Conservation (phyloP, 2,797 vertebrate genomes). For the Sebastes diaconus region DNA sequence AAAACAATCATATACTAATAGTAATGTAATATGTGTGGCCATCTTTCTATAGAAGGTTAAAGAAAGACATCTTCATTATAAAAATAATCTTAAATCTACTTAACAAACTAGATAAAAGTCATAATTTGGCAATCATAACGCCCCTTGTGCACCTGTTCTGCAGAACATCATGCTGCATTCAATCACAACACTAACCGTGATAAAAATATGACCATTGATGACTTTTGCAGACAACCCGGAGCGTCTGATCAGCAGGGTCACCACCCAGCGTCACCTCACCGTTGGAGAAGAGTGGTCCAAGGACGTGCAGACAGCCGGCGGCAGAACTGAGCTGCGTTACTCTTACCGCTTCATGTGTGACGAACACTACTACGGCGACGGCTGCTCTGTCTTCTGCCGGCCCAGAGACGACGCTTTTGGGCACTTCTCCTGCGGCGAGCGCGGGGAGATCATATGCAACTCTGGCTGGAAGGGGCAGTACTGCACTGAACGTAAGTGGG, state of each 20-base stretch:
- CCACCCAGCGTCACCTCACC: constrained; percentile 93
- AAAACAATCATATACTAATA: neutral
- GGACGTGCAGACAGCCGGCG: constrained; percentile 89
- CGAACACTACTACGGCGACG: constrained; percentile 96
- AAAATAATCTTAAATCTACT: neutral
- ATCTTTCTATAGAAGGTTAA: neutral
- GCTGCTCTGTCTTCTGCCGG: constrained; percentile 96
- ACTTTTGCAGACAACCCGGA: constrained; percentile 90
- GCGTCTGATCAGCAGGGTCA: constrained; percentile 92
- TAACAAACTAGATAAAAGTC: neutral
- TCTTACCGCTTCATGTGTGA: constrained; percentile 96
- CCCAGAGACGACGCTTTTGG: constrained; percentile 95
- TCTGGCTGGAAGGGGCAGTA: constrained; percentile 97
- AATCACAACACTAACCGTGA: neutral
- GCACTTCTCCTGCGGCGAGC: constrained; percentile 97
- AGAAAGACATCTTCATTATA: neutral
- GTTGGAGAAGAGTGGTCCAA: constrained; percentile 97
- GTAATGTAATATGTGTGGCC: neutral
- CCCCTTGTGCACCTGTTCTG: neutral
- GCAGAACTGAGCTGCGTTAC: constrained; percentile 93
- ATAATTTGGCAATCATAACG: neutral
- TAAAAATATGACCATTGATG: neutral
- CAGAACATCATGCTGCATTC: neutral
- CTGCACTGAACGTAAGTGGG: constrained; percentile 93
- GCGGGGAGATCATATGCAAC: constrained; percentile 95